A percentile compares a stretch with the other conserved stretches of the same genome.
Evolutionary conservation across 2,113 vertebrate species (phyloP).

Genomic region (Spea multiplicata): DNA sequence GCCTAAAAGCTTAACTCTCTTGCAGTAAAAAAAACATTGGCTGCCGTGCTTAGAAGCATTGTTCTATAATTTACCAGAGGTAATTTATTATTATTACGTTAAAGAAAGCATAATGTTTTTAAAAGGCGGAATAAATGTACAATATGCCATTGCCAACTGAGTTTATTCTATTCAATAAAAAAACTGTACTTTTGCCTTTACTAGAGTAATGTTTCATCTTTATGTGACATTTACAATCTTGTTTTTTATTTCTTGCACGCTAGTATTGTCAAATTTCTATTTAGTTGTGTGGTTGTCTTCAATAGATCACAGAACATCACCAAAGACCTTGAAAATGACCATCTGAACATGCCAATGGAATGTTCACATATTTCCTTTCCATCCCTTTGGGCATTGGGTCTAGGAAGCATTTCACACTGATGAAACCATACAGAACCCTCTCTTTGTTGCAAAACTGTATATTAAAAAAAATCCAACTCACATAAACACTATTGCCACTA

Average conservation of each 20-base stretch:
- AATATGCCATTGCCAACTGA: slow-evolving; percentile 35
- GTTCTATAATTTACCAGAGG: slow-evolving; percentile 24
- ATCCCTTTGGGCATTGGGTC: slow-evolving; percentile 19
- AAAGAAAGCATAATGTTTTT: slow-evolving; percentile 42
- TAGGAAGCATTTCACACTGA: slow-evolving; percentile 4
- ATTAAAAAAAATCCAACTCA: too few relatives aligned
- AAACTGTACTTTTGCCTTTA: slow-evolving; percentile 39
- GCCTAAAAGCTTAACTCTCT: background rate
- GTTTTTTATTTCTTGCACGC: slow-evolving; percentile 39
- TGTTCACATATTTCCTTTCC: slow-evolving; percentile 24
- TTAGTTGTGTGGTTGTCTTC: slow-evolving; percentile 30
- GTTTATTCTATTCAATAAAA: slow-evolving; percentile 45
- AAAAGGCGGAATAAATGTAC: slow-evolving; percentile 43
- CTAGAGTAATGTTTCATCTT: slow-evolving; percentile 45
- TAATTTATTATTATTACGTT: slow-evolving; percentile 45
- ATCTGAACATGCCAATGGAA: slow-evolving; percentile 27
- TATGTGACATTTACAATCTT: slow-evolving; percentile 47
- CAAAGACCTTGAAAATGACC: slow-evolving; percentile 23
- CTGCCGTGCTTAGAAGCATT: background rate
- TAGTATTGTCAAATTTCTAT: slow-evolving; percentile 22
- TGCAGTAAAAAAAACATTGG: background rate
- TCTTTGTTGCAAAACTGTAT: too few relatives aligned
- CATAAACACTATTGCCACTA: too few relatives aligned
- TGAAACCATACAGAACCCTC: background rate
- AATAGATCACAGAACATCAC: slow-evolving; percentile 39